These are phyloP conservation scores for Odontomachus brunneus DNA, from an alignment of 1,140 invertebrate species.

Conservation along the genomic window DNA sequence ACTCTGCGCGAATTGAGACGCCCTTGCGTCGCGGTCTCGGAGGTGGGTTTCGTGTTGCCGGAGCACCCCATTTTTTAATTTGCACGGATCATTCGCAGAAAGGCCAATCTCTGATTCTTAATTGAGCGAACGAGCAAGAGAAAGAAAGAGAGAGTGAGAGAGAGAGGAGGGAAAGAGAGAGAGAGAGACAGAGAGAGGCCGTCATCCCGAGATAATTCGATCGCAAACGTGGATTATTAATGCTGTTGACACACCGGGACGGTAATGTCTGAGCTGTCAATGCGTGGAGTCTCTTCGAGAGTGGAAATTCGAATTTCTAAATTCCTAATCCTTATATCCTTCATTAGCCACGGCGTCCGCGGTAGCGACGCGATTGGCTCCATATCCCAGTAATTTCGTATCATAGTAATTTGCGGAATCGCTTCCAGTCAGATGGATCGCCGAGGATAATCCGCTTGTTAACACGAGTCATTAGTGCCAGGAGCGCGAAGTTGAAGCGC, in stretches of 20 bases:
- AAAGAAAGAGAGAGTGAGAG: no score
- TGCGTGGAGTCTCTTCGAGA: background rate
- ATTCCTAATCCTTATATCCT: constrained; percentile 22
- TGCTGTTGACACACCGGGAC: background rate
- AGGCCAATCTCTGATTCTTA: no score
- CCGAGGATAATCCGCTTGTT: constrained; percentile 5
- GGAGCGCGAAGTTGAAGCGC: background rate
- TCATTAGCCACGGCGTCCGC: constrained; percentile 1
- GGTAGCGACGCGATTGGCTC: constrained; percentile 21
- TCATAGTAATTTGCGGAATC: constrained; percentile 5
- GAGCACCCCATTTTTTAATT: no score
- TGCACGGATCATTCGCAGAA: background rate
- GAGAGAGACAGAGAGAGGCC: no score
- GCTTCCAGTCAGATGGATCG: background rate
- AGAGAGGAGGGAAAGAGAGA: no score
- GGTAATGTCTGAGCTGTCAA: background rate
- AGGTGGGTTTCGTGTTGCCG: background rate
- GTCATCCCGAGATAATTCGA: no score
- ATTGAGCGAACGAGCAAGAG: background rate
- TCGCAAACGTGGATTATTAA: background rate
- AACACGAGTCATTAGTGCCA: constrained; percentile 3
- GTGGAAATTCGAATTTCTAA: background rate
- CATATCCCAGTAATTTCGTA: constrained; percentile 22
- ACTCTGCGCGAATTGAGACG: background rate
- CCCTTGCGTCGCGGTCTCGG: background rate